A percentile compares a stretch with the other conserved stretches of the same genome.
Conservation (phyloP, 1,140 invertebrate genomes). For the Megalonaias nervosa region DNA sequence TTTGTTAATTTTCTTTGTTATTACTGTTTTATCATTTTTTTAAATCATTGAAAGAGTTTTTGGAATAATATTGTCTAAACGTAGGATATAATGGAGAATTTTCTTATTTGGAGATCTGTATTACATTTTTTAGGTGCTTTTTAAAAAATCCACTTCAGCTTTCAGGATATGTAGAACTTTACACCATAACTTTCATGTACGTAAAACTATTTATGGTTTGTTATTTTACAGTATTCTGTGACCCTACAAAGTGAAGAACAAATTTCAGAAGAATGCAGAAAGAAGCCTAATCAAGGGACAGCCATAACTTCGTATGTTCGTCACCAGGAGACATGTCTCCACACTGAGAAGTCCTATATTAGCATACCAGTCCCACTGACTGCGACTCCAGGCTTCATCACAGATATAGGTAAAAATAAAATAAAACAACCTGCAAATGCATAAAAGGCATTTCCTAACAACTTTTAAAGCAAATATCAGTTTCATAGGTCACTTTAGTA, state of each 20-base stretch:
- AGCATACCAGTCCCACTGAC: slow-evolving; percentile 94
- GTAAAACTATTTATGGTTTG: neutral
- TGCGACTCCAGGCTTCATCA: slow-evolving; percentile 93
- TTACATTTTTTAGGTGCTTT: too few species aligned
- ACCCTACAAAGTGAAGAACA: slow-evolving; percentile 95
- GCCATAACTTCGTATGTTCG: slow-evolving; percentile 82
- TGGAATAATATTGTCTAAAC: too few species aligned
- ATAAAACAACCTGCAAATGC: neutral
- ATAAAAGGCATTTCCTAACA: neutral
- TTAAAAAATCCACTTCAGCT: too few species aligned
- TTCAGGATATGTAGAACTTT: too few species aligned
- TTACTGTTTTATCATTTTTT: too few species aligned
- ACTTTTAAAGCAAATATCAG: neutral
- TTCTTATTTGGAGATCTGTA: too few species aligned
- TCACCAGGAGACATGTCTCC: slow-evolving; percentile 93
- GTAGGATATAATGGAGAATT: too few species aligned
- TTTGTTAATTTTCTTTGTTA: too few species aligned
- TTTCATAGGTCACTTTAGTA: neutral
- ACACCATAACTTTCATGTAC: too few species aligned
- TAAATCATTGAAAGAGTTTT: too few species aligned
- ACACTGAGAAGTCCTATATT: slow-evolving; percentile 89
- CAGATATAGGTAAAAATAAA: slow-evolving; percentile 80
- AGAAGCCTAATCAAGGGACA: slow-evolving; percentile 70
- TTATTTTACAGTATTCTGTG: slow-evolving; percentile 76
- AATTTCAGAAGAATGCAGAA: slow-evolving; percentile 79